Conservation (phyloP, 2,888 invertebrate species). For the Disparrhopalites patrizii region DNA sequence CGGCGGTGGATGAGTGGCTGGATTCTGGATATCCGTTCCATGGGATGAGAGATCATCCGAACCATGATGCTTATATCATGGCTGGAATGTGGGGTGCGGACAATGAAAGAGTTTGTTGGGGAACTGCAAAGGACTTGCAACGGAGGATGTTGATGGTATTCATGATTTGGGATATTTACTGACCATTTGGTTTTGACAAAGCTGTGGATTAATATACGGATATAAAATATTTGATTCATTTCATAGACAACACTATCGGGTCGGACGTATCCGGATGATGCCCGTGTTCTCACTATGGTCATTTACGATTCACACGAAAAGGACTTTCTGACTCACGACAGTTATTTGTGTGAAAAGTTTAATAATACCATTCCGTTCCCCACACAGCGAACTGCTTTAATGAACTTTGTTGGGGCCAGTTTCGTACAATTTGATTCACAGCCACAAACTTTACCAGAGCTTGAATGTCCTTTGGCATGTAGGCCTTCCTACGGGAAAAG, state of each 20-base stretch:
- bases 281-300: not conserved
- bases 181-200: no score
- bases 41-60: constrained; percentile 12
- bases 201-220: no score
- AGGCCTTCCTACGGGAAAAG: not conserved
- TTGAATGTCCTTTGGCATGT: not conserved
- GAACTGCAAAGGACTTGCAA: not conserved
- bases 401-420: not conserved
- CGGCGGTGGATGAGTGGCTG: constrained; percentile 25
- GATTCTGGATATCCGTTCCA: constrained; percentile 9
- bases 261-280: no score
- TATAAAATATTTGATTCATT: no score
- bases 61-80: constrained; percentile 6
- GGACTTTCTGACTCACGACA: not conserved
- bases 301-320: not conserved
- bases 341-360: not conserved
- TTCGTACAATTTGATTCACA: not conserved
- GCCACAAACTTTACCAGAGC: not conserved
- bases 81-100: constrained; percentile 49
- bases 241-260: no score
- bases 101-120: constrained; percentile 48
- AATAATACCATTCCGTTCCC: not conserved
- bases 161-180: not conserved
- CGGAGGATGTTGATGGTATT: not conserved
- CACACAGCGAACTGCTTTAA: not conserved